Evolutionary conservation across 2,113 vertebrate species (phyloP), one percentile per base, ranked within the genome.

Genomic region (Pristiophorus japonicus): DNA sequence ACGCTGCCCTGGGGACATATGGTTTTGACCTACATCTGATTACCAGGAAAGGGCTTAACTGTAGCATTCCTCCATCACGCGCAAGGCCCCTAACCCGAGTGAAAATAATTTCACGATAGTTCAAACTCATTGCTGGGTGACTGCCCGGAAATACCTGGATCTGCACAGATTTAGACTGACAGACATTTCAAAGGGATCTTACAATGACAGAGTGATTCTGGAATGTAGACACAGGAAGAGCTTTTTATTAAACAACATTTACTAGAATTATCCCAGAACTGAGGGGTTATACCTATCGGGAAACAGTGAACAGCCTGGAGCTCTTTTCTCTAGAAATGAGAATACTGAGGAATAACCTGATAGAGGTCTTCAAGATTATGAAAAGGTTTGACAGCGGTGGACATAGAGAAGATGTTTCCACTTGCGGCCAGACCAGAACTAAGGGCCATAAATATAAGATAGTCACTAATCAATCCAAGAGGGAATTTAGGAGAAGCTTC

Each of bases 161-260:
- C 59, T 38, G 59, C 38, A 20, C 55, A 38, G 88, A 91, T 91
- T 91, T 91, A 91, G 55, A 91, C 55, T 24, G 59, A 38, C 88
- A 91, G 59, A 91, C 47, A 88, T 88, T 91, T 91, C 88, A 91
- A 20, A 91, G 88, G 51, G 34, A 91, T 63, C 55, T 63, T 91
- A 11, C 47, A 63, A 91, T 91, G 88, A 91, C 59, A 8, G 55
- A 63, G 88, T 63, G 5, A 63, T 63, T 63, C 55, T 91, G 55
- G 88, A 91, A 91, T 63, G 59, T 38, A 38, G 30, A 63, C 16
- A 8, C 16, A 63, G 51, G 51, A 51, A 87, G 30, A 62, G 11
- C 55, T 91, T 62, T 62, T 62, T 63, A 91, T 91, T 63, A 91
- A 91, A 91, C 16, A 38, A 12, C 59, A 16, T 91, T 91, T 91